These are phyloP conservation scores for Sminthurinus aureus DNA, from an alignment of 2,888 invertebrate species.

Conservation along the genomic window DNA sequence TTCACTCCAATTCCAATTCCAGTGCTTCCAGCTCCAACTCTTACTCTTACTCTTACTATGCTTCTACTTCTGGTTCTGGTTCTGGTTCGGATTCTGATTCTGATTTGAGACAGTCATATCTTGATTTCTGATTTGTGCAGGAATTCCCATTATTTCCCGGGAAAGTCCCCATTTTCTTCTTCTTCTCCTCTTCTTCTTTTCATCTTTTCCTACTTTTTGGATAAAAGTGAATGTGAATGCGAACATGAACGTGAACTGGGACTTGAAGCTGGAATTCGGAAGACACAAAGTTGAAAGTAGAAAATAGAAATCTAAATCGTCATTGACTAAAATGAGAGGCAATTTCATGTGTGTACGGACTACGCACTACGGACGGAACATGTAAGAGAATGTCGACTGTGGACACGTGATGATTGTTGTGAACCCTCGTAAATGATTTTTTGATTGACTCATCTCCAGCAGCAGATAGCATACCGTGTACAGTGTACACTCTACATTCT, in stretches of 20 bases:
- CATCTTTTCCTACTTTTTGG: neutral
- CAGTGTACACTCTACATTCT: too few relatives aligned
- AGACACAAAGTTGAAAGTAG: neutral
- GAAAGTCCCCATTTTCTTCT: neutral
- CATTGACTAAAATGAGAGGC: conserved; percentile 38
- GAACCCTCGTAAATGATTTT: conserved; percentile 40
- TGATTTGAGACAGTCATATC: conserved; percentile 6
- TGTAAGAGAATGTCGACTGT: neutral
- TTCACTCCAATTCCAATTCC: too few relatives aligned
- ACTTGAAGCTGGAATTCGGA: neutral
- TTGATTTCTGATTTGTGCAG: neutral
- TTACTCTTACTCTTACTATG: neutral
- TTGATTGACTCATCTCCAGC: conserved; percentile 40
- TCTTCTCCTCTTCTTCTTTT: neutral
- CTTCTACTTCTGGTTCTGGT: neutral
- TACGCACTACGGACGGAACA: neutral
- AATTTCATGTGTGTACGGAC: conserved; percentile 6
- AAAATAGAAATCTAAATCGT: neutral
- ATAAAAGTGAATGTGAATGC: neutral
- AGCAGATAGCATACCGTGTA: neutral
- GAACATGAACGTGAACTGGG: neutral
- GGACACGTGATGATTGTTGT: conserved; percentile 7
- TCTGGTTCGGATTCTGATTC: too few relatives aligned
- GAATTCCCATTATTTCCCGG: neutral
- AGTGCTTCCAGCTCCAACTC: neutral